These are phyloP conservation scores for Morpho helenor DNA, from an alignment of 2,888 invertebrate species.

Conservation along the genomic window DNA sequence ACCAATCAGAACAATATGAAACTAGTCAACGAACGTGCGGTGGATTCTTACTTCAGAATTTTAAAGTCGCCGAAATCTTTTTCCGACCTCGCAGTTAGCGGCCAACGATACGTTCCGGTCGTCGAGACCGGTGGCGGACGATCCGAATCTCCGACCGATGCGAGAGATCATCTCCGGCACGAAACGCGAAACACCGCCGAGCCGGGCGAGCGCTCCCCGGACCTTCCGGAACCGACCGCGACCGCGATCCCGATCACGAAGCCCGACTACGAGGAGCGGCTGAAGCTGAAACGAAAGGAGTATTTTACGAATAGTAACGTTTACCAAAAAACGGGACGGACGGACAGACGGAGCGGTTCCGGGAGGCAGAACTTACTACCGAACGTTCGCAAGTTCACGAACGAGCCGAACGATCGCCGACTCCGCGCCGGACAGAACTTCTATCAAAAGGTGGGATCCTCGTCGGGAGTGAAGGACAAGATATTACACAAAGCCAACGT, in stretches of 20 bases:
- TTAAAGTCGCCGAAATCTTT: slow-evolving; percentile 30
- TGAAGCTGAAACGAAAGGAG: not conserved
- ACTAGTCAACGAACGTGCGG: slow-evolving; percentile 36
- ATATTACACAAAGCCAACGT: slow-evolving; percentile 18
- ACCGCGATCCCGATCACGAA: not conserved
- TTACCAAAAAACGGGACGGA: not conserved
- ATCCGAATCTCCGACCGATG: slow-evolving; percentile 1
- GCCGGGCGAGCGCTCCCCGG: too few relatives aligned
- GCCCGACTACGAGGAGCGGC: not conserved
- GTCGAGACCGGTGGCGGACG: not conserved
- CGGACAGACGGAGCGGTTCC: too few relatives aligned
- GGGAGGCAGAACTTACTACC: not conserved
- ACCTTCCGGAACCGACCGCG: not conserved
- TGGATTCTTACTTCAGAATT: slow-evolving; percentile 47
- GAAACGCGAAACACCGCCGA: too few relatives aligned
- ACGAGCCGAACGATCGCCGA: not conserved
- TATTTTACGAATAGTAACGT: not conserved
- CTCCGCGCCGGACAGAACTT: slow-evolving; percentile 3
- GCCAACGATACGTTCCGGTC: not conserved
- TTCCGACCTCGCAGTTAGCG: slow-evolving; percentile 8
- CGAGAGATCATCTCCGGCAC: not conserved
- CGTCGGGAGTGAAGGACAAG: slow-evolving; percentile 18
- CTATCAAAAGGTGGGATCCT: slow-evolving; percentile 9
- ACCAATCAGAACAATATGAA: slow-evolving; percentile 33
- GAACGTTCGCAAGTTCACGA: not conserved